These are phyloP conservation scores for Geotrypetes seraphini DNA, from an alignment of 2,797 vertebrate genomes.

Conservation along the genomic window DNA sequence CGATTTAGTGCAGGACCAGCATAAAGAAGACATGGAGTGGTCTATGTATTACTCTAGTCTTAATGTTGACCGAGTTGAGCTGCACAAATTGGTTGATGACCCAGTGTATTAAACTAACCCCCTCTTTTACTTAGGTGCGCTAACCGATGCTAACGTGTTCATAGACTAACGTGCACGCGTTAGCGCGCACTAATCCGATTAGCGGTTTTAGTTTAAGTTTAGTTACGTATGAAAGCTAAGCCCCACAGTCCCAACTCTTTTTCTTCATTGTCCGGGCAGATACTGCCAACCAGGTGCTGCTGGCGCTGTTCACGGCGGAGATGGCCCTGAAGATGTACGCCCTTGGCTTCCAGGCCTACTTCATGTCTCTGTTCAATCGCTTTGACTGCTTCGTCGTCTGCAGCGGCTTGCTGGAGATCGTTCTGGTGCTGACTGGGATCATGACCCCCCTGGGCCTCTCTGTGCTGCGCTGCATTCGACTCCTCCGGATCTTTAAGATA, in stretches of 20 bases:
- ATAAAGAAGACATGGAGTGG: no score
- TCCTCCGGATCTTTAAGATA: conserved; percentile 88
- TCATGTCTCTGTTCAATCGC: conserved; percentile 95
- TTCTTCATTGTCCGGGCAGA: conserved; percentile 50
- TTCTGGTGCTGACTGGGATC: conserved; percentile 66
- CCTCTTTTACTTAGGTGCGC: no score
- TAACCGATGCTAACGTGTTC: no score
- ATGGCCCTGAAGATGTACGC: conserved; percentile 96
- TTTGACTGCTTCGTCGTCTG: conserved; percentile 96
- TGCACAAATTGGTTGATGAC: no score
- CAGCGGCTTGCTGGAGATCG: conserved; percentile 77
- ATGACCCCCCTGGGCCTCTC: conserved; percentile 88
- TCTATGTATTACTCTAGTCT: no score
- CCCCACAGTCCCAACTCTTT: neutral
- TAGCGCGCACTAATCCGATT: no score
- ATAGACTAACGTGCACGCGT: no score
- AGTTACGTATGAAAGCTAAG: no score
- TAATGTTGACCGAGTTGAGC: no score
- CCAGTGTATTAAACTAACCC: no score
- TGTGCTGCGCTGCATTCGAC: conserved; percentile 87
- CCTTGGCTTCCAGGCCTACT: conserved; percentile 79
- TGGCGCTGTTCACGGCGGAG: conserved; percentile 78
- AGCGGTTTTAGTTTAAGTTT: no score
- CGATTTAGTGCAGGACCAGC: no score
- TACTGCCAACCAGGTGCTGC: conserved; percentile 70